A percentile compares a stretch with the other conserved stretches of the same genome.
Evolutionary conservation across 2,113 vertebrate genomes (phyloP).

Genomic region (Verasper variegatus): DNA sequence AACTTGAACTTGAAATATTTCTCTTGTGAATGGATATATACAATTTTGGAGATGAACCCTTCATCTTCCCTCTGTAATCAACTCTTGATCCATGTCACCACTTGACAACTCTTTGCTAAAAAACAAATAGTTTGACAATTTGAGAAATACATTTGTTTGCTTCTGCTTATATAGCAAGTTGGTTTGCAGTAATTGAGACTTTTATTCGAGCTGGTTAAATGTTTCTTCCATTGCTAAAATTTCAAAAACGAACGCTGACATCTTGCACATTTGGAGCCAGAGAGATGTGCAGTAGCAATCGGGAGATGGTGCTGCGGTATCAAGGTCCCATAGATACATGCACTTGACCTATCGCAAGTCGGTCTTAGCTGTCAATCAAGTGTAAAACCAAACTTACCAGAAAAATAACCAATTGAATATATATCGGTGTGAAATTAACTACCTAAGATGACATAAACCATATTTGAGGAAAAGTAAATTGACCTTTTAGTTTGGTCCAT

Average conservation of each 20-base stretch:
- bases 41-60: slow-evolving; percentile 66
- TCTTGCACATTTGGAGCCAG: too few species aligned
- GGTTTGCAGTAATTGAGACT: not conserved
- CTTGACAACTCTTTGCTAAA: slow-evolving; percentile 7
- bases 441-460: not conserved
- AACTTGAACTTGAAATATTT: slow-evolving; percentile 15
- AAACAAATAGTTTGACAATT: slow-evolving; percentile 25
- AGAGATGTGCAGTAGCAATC: too few species aligned
- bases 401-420: too few species aligned
- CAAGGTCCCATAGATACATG: too few species aligned
- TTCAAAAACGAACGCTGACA: too few species aligned
- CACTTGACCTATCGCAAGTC: too few species aligned
- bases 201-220: too few species aligned
- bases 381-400: too few species aligned
- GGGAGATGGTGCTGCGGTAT: too few species aligned
- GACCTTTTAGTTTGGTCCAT: not conserved
- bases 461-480: not conserved
- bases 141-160: slow-evolving; percentile 23
- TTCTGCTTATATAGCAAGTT: not conserved
- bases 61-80: slow-evolving; percentile 44
- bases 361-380: too few species aligned
- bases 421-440: too few species aligned
- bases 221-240: too few species aligned
- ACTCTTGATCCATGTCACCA: slow-evolving; percentile 32
- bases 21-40: slow-evolving; percentile 42